Conservation (phyloP, 2,113 vertebrate species). For the Hippocampus mohnikei region DNA sequence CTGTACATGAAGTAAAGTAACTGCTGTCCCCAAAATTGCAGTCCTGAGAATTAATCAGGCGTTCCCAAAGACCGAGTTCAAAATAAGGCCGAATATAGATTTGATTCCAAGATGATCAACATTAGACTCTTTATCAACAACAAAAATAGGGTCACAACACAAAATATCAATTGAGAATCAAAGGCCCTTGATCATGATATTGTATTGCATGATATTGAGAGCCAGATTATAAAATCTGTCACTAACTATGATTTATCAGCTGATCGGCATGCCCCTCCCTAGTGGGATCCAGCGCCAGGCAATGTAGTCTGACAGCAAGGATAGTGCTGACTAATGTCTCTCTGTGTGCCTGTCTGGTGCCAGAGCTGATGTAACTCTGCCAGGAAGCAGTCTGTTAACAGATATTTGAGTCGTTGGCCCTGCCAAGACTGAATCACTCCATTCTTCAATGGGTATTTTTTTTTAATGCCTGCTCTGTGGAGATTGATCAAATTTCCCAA, state of each 20-base stretch:
- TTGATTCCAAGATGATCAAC: too few relatives aligned
- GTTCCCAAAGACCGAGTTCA: too few relatives aligned
- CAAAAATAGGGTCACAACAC: too few relatives aligned
- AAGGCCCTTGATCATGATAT: background rate
- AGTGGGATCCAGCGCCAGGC: conserved; percentile 27
- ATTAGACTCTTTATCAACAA: too few relatives aligned
- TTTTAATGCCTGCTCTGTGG: conserved; percentile 21
- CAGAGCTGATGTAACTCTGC: conserved; percentile 73
- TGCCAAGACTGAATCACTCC: conserved; percentile 59
- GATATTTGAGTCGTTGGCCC: conserved; percentile 61
- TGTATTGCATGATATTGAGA: conserved; percentile 26
- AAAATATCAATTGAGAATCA: background rate
- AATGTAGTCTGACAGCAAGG: conserved; percentile 41
- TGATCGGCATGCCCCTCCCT: conserved; percentile 36
- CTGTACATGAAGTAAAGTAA: too few relatives aligned
- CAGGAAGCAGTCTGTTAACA: conserved; percentile 72
- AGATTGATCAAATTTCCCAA: conserved; percentile 36
- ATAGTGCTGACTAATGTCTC: conserved; percentile 70
- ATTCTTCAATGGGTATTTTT: conserved; percentile 40
- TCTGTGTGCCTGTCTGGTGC: conserved; percentile 61
- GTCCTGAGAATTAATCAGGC: too few relatives aligned
- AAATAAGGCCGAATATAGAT: too few relatives aligned
- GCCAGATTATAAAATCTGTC: conserved; percentile 51
- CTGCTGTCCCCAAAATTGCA: too few relatives aligned
- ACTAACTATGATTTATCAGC: conserved; percentile 53